phyloP scores from a whole-genome alignment of 2,797 vertebrate genomes.

The Antrozous pallidus region DNA sequence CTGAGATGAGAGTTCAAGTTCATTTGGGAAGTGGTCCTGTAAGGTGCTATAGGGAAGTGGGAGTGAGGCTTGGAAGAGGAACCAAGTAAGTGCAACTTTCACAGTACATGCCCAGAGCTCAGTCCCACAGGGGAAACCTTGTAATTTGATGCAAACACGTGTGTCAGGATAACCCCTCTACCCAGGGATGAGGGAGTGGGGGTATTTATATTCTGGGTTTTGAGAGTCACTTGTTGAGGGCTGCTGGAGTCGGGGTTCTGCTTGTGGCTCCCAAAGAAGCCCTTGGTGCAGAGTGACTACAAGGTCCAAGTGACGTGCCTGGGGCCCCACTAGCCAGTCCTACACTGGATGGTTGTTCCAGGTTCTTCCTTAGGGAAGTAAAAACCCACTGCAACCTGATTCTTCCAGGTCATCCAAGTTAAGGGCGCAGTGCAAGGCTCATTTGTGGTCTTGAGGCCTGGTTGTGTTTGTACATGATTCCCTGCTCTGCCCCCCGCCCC shows the following conservation, averaged over 20 bases:
- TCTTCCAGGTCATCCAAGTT: not conserved
- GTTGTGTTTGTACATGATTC: not conserved
- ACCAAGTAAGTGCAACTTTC: not conserved
- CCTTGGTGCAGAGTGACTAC: not conserved
- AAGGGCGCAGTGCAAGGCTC: not conserved
- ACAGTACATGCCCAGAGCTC: not conserved
- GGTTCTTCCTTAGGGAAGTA: not conserved
- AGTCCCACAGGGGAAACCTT: not conserved
- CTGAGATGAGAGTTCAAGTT: not conserved
- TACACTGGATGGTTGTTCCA: not conserved
- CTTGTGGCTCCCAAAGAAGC: not conserved
- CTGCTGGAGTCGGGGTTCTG: not conserved
- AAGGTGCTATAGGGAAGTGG: not conserved
- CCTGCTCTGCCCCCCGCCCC: not conserved
- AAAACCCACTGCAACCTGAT: not conserved
- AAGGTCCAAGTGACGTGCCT: not conserved
- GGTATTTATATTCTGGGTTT: not conserved
- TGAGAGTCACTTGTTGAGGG: not conserved
- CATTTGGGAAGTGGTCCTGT: not conserved
- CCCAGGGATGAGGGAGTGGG: rapidly evolving
- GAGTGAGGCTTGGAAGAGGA: not conserved
- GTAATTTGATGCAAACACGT: not conserved
- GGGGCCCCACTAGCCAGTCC: not conserved
- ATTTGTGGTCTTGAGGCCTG: not conserved
- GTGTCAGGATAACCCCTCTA: not conserved